Base-by-base conservation (phyloP, 2,113 vertebrate genomes). In the Origma solitaria region DNA sequence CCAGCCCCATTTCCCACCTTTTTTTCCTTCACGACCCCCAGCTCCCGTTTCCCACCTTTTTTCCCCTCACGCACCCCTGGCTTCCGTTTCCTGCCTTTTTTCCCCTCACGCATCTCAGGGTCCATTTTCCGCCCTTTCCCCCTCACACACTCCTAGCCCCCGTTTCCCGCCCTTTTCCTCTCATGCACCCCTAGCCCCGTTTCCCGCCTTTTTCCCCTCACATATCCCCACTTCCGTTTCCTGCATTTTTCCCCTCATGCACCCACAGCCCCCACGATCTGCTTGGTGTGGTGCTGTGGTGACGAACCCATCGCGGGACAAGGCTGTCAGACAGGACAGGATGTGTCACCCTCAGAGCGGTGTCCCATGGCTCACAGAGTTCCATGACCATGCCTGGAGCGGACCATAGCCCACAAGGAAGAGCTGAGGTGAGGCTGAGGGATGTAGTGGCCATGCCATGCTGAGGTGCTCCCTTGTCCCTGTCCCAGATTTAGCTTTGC, bases 301-400 rank as follows among this genome's bases (percentile, higher is more conserved):
- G 30, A 11, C 0, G 1, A 45, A 6, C 12, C 2, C 24, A 9
- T 28, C 2, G 3, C 18, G 2, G 62, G 35, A 20, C 2, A 1
- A 33, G 22, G 62, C 57, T 51, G 28, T 21, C 0, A 1, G 50
- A 49, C n/a, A 49, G 61, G 79, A 60, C 0, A 0, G 13, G 20
- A 6, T 7, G 6, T 24, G 21, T 5, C 22, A 13, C 47, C 5
- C 40, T 79, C 78, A 2, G 21, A 30, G 10, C 0, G 0, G 7
- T 19, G 15, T 61, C 28, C 24, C 18, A 45, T 6, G 2, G 4
- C 22, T 35, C 17, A 1, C 1, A 0, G 50, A 61, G 13, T 31
- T 37, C 73, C 61, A 1, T 23, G 47, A 6, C 53, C 2, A 1
- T 8, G 22, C 2, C 13, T 0, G 64, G 17, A 54, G 54, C 0